Evolutionary conservation across 2,113 vertebrate genomes (phyloP), one percentile per base, ranked within the genome.

Genomic region (Spermophilus dauricus): DNA sequence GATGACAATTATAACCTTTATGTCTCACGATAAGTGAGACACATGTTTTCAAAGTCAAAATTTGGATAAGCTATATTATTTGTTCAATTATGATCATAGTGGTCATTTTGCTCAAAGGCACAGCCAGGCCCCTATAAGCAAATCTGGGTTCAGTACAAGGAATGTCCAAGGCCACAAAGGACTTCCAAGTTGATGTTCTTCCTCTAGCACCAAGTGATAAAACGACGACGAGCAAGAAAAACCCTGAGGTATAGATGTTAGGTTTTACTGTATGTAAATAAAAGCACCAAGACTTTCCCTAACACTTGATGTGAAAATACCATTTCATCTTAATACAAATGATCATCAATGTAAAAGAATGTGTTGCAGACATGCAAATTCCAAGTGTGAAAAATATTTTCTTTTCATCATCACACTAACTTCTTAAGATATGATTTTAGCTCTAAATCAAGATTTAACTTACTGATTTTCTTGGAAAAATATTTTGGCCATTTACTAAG

Each of bases 211-310:
- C 42, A 82, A 58, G 28, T 53, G 77, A 95, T 82, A 26, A 95
- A 58, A n/a, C n/a, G n/a, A 78, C 45, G 9, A 88, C 51, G 32
- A 91, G 30, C 37, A 93, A 81, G 26, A 92, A 70, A 95, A 77
- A 92, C 45, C 56, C 7, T 70, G 48, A 11, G 16, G 16, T 73
- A 56, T 7, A 94, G 67, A 77, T 93, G 28, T 12, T 12, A 81
- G 84, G 26, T 89, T 89, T 94, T 48, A 73, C n/a, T 58, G 17
- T 51, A 86, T 56, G 48, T 78, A 92, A 96, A 83, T 94, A n/a
- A 86, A 92, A 96, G 32, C 51, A 95, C 93, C 2, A 95, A 94
- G 42, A 89, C 70, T 84, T 91, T 84, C 39, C 63, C 82, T 76
- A 94, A 82, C 1, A 69, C 4, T 16, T 82, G 24, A n/a, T 83